Conservation (phyloP, 1,140 invertebrate species). For the Hesperophylax magnus region DNA sequence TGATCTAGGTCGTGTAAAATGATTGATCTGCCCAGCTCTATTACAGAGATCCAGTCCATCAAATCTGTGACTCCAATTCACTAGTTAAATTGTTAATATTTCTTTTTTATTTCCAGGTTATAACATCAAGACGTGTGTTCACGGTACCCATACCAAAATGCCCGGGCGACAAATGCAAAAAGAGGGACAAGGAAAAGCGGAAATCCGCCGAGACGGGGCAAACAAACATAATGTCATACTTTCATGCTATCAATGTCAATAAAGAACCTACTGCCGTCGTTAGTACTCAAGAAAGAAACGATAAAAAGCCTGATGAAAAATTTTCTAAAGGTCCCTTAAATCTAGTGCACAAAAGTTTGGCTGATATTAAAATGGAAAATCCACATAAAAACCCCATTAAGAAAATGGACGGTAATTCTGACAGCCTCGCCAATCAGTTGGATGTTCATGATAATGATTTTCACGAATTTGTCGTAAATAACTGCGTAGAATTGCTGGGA, state of each 20-base stretch:
- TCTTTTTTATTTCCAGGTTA: conserved; percentile 11
- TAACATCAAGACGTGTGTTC: background rate
- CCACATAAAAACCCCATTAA: background rate
- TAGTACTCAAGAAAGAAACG: background rate
- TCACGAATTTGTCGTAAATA: no score
- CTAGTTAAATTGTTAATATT: no score
- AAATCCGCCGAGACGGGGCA: background rate
- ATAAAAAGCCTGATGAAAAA: background rate
- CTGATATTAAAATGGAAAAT: background rate
- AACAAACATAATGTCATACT: conserved; percentile 14
- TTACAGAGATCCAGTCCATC: no score
- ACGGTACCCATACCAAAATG: background rate
- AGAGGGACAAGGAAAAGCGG: no score
- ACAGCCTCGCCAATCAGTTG: no score
- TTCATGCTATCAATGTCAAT: background rate
- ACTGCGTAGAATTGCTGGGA: background rate
- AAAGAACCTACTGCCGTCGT: background rate
- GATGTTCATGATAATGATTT: no score
- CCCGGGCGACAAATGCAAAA: background rate
- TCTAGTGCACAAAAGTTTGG: background rate
- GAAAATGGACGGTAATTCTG: background rate
- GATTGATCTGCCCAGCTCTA: no score
- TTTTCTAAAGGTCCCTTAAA: background rate
- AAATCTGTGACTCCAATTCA: no score
- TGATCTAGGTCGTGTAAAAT: no score